phyloP scores from a whole-genome alignment of 1,140 invertebrate genomes.

The Monochamus saltuarius region DNA sequence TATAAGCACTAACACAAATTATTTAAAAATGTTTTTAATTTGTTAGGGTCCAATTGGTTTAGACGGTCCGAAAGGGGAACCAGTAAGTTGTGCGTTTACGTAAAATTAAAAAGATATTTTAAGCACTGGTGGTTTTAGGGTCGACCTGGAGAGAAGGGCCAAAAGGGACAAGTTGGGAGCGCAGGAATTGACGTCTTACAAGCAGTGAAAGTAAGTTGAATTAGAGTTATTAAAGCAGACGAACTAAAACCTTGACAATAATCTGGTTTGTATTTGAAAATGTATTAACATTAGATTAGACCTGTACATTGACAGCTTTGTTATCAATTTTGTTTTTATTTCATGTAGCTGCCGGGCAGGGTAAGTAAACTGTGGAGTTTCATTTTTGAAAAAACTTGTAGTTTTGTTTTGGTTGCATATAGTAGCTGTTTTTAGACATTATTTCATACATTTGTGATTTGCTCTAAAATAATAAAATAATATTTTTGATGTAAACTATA shows the following conservation, averaged over 20 bases:
- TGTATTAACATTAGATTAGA: not conserved
- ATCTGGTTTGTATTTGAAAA: not conserved
- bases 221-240: not conserved
- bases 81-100: conserved; percentile 63
- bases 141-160: conserved; percentile 81
- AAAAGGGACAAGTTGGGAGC: conserved; percentile 81
- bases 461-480: not conserved
- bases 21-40: no score
- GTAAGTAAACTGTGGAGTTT: conserved; percentile 39
- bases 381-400: conserved; percentile 11
- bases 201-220: conserved; percentile 76
- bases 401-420: conserved; percentile 21
- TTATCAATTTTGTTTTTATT: conserved; percentile 39
- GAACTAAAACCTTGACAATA: not conserved
- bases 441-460: not conserved
- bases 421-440: not conserved
- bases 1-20: no score
- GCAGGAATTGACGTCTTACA: conserved; percentile 87
- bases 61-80: conserved; percentile 90
- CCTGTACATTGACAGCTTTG: conserved; percentile 23
- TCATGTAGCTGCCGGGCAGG: conserved; percentile 47
- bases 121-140: conserved; percentile 63
- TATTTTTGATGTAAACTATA: no score
- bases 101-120: not conserved
- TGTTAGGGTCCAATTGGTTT: conserved; percentile 87